A percentile compares a stretch with the other conserved stretches of the same genome.
Conservation (phyloP, 1,140 invertebrate species). For the Rhopalosiphum maidis region DNA sequence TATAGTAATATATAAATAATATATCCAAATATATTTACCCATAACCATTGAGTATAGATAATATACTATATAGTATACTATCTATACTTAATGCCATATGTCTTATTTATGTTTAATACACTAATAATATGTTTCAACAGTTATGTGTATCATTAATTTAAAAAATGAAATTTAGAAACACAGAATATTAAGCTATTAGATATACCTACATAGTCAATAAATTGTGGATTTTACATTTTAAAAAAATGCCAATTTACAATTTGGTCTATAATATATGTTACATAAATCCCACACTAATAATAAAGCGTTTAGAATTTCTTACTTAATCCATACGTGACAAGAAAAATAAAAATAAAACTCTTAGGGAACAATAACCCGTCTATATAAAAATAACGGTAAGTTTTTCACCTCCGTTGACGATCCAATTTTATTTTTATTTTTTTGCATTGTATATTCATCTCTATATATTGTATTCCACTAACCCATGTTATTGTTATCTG, state of each 20-base stretch:
- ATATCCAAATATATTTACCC: too few relatives aligned
- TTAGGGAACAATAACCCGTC: background rate
- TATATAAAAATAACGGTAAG: background rate
- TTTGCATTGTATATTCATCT: background rate
- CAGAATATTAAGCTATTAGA: too few relatives aligned
- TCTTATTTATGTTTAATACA: too few relatives aligned
- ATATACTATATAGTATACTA: too few relatives aligned
- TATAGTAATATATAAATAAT: too few relatives aligned
- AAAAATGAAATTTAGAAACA: too few relatives aligned
- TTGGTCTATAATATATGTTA: background rate
- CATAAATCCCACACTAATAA: background rate
- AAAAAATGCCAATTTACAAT: background rate
- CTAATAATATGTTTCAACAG: too few relatives aligned
- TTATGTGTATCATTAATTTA: too few relatives aligned
- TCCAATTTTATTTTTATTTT: background rate
- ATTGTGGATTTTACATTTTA: too few relatives aligned
- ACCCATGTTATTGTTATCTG: background rate
- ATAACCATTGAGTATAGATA: too few relatives aligned
- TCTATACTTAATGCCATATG: too few relatives aligned
- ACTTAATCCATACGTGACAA: background rate
- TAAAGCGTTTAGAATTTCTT: background rate
- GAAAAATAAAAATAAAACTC: background rate
- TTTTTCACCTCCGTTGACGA: background rate
- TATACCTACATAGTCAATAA: too few relatives aligned
- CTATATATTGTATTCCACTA: background rate